phyloP scores from a whole-genome alignment of 1,140 invertebrate genomes.

The Penaeus indicus region DNA sequence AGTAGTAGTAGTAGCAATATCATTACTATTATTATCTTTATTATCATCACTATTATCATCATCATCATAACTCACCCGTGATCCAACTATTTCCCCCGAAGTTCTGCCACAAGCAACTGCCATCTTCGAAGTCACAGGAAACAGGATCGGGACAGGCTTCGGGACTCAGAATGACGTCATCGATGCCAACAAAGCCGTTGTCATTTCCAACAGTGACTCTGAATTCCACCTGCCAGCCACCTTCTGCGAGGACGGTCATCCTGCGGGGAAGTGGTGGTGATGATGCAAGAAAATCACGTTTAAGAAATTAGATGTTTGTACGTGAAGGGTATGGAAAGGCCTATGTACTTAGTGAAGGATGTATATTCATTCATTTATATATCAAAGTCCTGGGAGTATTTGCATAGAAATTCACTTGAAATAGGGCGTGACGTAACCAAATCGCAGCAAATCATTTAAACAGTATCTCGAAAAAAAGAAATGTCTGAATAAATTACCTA shows the following conservation, averaged over 20 bases:
- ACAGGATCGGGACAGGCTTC: conserved; percentile 40
- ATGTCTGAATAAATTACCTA: neutral
- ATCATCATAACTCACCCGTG: conserved; percentile 38
- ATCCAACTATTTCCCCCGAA: conserved; percentile 33
- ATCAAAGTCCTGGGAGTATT: too few relatives aligned
- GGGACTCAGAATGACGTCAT: conserved; percentile 46
- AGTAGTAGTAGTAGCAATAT: too few relatives aligned
- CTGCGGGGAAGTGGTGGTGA: neutral
- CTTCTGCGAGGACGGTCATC: conserved; percentile 34
- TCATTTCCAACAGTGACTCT: neutral
- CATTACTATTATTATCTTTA: too few relatives aligned
- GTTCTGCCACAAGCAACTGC: conserved; percentile 55
- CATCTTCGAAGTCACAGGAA: conserved; percentile 58
- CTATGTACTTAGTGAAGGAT: too few relatives aligned
- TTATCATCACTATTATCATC: too few relatives aligned
- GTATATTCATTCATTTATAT: too few relatives aligned
- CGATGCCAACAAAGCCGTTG: conserved; percentile 42
- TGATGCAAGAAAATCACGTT: neutral
- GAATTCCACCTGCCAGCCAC: conserved; percentile 54
- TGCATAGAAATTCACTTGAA: too few relatives aligned
- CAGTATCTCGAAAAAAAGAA: neutral
- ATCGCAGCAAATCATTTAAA: neutral
- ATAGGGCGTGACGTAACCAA: too few relatives aligned
- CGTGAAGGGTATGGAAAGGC: too few relatives aligned
- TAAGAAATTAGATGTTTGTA: neutral